Evolutionary conservation across 2,797 vertebrate genomes (phyloP), one percentile per base, ranked within the genome.

Genomic region (Arnoldichthys spilopterus): DNA sequence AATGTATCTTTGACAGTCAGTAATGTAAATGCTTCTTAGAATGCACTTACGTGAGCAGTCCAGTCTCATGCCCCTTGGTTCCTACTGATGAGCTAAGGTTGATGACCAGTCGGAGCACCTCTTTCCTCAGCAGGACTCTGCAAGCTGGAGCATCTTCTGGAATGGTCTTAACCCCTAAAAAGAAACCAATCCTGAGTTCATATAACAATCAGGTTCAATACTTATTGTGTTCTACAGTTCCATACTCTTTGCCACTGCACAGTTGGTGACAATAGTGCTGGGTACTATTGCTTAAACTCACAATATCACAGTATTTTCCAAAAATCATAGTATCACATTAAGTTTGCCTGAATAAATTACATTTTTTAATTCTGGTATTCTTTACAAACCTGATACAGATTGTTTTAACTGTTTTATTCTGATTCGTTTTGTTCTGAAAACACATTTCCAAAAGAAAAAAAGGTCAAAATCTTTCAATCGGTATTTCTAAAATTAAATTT

Each of bases 51-150:
- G 98, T 99, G 87, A 99, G 91, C 72, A 99, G 95, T 85, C 98
- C 98, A 0, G 98, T 99, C 93, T 99, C 98, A 77, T 99, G 97
- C 84, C 97, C 95, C 90, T 99, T 99, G 62, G 97, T 99, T 91
- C 97, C 98, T 47, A 99, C 98, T 7, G 97, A 99, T 82, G 97
- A 99, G 92, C 98, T 99, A 87, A 99, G 93, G 89, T 98, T 98
- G 88, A 99, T 92, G 76, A 98, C 97, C 86, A 99, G 95, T 56
- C 98, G 96, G 64, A 99, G 91, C 53, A 99, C 97, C 90, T 99
- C 98, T 88, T 99, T 99, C 84, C 97, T 93, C 82, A 99, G 93
- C 83, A 99, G 90, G 83, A 98, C 96, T 49, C 97, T 93, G 88
- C 97, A 97, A 77, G 98, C 96, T 0, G 97, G 97, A 70, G 95